Conservation (phyloP, 2,113 vertebrate species). For the Peromyscus leucopus region DNA sequence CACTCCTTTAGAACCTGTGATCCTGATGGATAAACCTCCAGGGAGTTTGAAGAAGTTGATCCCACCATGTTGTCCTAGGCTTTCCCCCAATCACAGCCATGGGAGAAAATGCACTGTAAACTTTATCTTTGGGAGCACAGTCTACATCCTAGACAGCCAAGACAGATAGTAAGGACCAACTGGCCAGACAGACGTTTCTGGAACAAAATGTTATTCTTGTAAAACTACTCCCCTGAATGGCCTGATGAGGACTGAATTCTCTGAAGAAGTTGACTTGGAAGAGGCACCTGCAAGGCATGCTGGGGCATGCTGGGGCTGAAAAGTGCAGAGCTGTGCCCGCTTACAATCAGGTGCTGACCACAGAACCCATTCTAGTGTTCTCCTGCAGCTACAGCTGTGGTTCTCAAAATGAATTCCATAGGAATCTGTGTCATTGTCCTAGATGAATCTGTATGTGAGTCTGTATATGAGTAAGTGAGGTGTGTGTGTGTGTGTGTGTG, state of each 20-base stretch:
- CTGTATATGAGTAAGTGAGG: fast-evolving
- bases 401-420: neutral
- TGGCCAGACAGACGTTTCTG: neutral
- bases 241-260: fast-evolving
- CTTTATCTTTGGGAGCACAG: neutral
- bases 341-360: neutral
- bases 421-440: neutral
- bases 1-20: neutral
- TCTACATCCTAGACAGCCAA: neutral
- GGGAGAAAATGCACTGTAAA: neutral
- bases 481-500: fast-evolving
- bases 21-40: neutral
- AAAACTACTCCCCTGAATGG: neutral
- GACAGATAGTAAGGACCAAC: neutral
- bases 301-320: fast-evolving
- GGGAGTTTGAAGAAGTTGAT: neutral
- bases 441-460: fast-evolving
- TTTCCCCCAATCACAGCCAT: neutral
- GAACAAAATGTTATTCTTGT: neutral
- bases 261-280: neutral
- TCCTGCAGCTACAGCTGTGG: fast-evolving
- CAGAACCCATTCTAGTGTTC: fast-evolving
- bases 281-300: neutral
- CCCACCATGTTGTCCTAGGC: neutral
- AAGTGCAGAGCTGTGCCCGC: neutral